Percentiles rank a stretch among this genome's conserved stretches.
Evolutionary conservation across 2,888 invertebrate genomes (phyloP).

Genomic region (Lacanobia wlatinum): DNA sequence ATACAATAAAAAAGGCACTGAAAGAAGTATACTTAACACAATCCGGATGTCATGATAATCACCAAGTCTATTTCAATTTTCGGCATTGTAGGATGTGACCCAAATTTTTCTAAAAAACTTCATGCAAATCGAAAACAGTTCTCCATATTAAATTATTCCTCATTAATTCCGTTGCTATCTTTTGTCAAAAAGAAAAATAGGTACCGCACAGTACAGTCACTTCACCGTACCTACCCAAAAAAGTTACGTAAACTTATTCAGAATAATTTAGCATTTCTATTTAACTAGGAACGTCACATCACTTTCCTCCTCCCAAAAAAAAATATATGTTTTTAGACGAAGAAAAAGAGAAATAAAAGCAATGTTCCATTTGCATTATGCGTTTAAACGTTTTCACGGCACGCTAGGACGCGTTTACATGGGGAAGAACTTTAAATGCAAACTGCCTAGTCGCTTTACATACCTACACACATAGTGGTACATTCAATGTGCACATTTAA

Average conservation of each 20-base stretch:
- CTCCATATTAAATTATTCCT: constrained; percentile 12
- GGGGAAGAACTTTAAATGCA: constrained; percentile 29
- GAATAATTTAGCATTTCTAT: constrained; percentile 43
- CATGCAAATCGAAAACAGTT: constrained; percentile 2
- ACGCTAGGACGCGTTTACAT: constrained; percentile 15
- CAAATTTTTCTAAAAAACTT: background rate
- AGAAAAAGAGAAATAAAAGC: constrained; percentile 31
- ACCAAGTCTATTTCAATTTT: no score
- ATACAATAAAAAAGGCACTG: no score
- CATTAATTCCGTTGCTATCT: constrained; percentile 14
- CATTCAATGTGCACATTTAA: background rate
- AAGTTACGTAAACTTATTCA: constrained; percentile 23
- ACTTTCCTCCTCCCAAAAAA: constrained; percentile 11
- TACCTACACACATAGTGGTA: background rate
- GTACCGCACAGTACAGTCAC: background rate
- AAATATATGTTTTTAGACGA: constrained; percentile 10
- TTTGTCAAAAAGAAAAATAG: constrained; percentile 4
- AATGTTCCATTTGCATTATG: constrained; percentile 38
- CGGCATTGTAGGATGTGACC: background rate
- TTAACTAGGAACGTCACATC: constrained; percentile 18
- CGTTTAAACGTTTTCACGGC: constrained; percentile 33
- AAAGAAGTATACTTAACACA: no score
- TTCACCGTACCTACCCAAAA: constrained; percentile 15
- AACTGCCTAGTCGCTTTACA: constrained; percentile 41
- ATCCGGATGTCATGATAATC: no score